Evolutionary conservation across 92 coral and sea anemone genomes (phyloP), one percentile per base, ranked within the genome.

Genomic region (Zoanthus solanderi): DNA sequence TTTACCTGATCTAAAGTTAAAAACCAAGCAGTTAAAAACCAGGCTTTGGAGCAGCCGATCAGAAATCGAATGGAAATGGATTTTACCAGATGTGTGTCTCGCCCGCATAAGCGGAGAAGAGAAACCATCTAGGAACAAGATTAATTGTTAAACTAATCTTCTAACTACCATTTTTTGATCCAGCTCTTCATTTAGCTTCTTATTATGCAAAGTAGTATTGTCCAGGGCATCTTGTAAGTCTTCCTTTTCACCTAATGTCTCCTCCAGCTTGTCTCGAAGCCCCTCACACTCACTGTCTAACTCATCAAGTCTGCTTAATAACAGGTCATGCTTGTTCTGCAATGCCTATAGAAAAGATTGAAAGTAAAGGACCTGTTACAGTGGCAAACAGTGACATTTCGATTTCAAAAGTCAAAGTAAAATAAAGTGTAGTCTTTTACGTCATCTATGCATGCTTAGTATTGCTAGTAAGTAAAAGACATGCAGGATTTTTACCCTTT

Each of bases 241-340:
- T 57, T 97, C 98, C 65, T 91, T 92, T 57, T 92, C 98, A 2
- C 94, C 98, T 46, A 95, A 97, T 1, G 91, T 73, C 46, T 97
- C 99, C 87, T 91, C 84, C 34, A 97, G 84, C 50, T 88, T 90
- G 37, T 95, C 97, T 77, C 98, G 79, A 18, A 97, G 90, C 54
- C 93, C 94, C 71, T 97, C 99, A 72, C 99, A 97, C 73, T 95
- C 98, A 37, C 78, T 88, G 83, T 97, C 98, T 85, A 97, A 82
- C 46, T 97, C 98, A 79, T 97, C 99, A 10, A 97, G 91, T 91
- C 98, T 89, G 74, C 90, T 94, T 56, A 97, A 88, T 58, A 97
- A 92, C 1, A 98, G 83, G 30, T 97, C 99, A 47, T 97, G 99
- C 52, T 97, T 97, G 74, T 88, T 89, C 89, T 97, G 99, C 18